Evolutionary conservation across 2,888 invertebrate species (phyloP).

Genomic region (Acanthosepion esculentum): DNA sequence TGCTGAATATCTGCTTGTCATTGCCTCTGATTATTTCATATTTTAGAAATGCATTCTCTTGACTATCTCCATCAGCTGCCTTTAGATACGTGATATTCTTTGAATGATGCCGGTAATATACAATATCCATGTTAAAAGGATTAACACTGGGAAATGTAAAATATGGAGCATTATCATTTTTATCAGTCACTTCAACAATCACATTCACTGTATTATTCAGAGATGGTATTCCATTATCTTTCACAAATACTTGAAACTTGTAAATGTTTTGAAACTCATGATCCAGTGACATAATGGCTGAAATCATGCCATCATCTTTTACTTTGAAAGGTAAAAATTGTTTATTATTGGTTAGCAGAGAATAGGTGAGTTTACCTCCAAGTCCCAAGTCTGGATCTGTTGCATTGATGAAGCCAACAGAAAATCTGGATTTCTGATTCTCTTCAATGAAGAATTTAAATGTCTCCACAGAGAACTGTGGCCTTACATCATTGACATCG

Average conservation of each 20-base stretch:
- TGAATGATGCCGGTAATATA: slow-evolving; percentile 22
- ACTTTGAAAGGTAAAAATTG: slow-evolving; percentile 1
- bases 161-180: slow-evolving; percentile 23
- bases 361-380: not conserved
- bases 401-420: slow-evolving; percentile 23
- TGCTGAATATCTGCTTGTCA: slow-evolving; percentile 22
- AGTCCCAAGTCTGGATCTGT: slow-evolving; percentile 14
- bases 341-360: not conserved
- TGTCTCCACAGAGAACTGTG: slow-evolving; percentile 22
- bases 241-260: slow-evolving; percentile 14
- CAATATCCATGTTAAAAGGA: slow-evolving; percentile 12
- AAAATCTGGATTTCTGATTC: not conserved
- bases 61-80: slow-evolving; percentile 33
- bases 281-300: not conserved
- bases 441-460: slow-evolving; percentile 9
- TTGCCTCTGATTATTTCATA: slow-evolving; percentile 33
- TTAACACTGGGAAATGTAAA: slow-evolving; percentile 4
- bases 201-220: not conserved
- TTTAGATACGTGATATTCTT: not conserved
- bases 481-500: slow-evolving; percentile 12
- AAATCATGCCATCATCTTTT: not conserved
- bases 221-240: slow-evolving; percentile 22
- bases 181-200: slow-evolving; percentile 33
- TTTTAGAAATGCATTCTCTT: slow-evolving; percentile 33
- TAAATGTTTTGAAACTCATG: slow-evolving; percentile 12